Conservation (phyloP, 2,113 vertebrate species). For the Bufo gargarizans region DNA sequence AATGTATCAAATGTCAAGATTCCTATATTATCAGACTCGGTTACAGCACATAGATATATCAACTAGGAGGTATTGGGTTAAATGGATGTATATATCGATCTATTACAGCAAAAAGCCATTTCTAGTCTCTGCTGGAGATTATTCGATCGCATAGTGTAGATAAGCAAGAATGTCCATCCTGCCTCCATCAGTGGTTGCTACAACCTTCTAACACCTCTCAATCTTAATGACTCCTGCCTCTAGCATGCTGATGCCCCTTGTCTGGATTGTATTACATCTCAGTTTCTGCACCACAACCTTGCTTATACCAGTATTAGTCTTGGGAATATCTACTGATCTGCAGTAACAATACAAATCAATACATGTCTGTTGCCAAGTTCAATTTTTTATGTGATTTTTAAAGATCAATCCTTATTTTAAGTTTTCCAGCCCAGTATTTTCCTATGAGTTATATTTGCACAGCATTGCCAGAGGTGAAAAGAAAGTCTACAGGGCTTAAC, state of each 20-base stretch:
- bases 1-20: not conserved
- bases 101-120: not conserved
- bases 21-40: not conserved
- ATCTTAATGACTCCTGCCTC: not conserved
- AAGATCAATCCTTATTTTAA: not conserved
- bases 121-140: not conserved
- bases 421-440: not conserved
- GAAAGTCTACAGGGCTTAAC: not conserved
- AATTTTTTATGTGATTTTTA: not conserved
- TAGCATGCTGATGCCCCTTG: not conserved
- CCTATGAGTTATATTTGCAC: not conserved
- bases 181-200: not conserved
- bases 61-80: not conserved
- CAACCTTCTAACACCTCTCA: not conserved
- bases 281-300: not conserved
- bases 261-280: not conserved
- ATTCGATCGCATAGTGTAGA: not conserved
- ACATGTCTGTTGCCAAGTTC: not conserved
- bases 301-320: not conserved
- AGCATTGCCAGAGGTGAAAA: not conserved
- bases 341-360: not conserved
- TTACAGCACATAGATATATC: not conserved
- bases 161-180: not conserved
- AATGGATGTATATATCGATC: not conserved
- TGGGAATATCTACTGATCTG: constrained; percentile 1